Evolutionary conservation across 2,888 invertebrate genomes (phyloP).

Genomic region (Anodontia alba): DNA sequence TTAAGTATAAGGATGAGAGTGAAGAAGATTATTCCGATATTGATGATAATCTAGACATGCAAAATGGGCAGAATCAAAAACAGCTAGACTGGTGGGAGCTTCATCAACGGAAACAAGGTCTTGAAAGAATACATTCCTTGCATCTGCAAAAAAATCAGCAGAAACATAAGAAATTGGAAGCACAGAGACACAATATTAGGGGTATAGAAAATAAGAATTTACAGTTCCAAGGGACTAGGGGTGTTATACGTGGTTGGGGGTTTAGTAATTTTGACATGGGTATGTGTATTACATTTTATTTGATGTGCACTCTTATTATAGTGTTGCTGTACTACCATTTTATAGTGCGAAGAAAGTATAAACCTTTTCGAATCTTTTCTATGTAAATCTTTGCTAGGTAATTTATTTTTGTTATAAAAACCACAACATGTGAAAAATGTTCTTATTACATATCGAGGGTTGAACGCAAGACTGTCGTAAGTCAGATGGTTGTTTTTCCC

Average conservation of each 20-base stretch:
- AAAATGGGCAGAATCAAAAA: conserved; percentile 22
- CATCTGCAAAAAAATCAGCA: conserved; percentile 58
- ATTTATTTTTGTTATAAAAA: too few species aligned
- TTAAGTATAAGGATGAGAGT: conserved; percentile 28
- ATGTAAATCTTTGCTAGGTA: too few species aligned
- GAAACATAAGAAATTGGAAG: conserved; percentile 28
- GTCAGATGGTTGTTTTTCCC: too few species aligned
- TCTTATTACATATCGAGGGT: too few species aligned
- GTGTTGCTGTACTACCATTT: conserved; percentile 81
- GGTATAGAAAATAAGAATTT: not conserved
- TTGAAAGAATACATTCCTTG: conserved; percentile 68
- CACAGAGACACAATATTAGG: conserved; percentile 8
- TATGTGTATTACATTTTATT: conserved; percentile 81
- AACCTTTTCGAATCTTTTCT: conserved; percentile 51
- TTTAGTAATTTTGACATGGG: conserved; percentile 78
- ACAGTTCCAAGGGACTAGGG: not conserved
- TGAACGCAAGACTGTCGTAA: too few species aligned
- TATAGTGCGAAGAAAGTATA: conserved; percentile 68
- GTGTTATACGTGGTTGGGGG: conserved; percentile 52
- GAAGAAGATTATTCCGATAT: conserved; percentile 2
- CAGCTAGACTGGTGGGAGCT: conserved; percentile 79
- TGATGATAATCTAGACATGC: not conserved
- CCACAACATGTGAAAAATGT: too few species aligned
- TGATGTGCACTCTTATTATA: conserved; percentile 75
- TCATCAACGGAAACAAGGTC: conserved; percentile 69